Evolutionary conservation across 2,797 vertebrate species (phyloP), one percentile per base, ranked within the genome.

Genomic region (Smutsia gigantea): DNA sequence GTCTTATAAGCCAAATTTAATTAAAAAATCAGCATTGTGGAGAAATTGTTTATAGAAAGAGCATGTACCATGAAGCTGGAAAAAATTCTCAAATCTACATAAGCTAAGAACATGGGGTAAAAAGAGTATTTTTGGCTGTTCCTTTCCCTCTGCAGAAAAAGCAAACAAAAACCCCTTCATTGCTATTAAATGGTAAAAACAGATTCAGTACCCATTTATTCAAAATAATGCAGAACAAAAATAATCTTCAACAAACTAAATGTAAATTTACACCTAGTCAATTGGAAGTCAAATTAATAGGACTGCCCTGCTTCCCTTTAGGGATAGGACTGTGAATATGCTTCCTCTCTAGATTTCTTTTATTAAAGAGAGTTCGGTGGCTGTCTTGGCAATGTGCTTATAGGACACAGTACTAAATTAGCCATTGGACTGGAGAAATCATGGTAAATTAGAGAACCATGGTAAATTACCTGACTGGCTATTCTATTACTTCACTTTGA

Each of bases 261-360:
- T 81, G 78, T 68, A 86, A 90, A 75, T 82, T 51, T 51, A 93
- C 90, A 82, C 19, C 29, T 66, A 61, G 51, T 21, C 37, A 94
- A 91, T n/a, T 87, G 31, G 91, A 95, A 97, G 34, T 93, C 51
- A 93, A 93, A 94, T 84, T 87, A 91, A 87, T 94, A 94, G 84
- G 23, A 77, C 12, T 89, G 37, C n/a, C 82, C 10, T 82, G 11
- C 8, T 82, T 46, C 46, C 46, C 46, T 46, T 46, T 12, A 46
- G 46, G 46, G 46, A 46, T 46, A 46, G 46, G 46, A 46, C 46
- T 82, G 9, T 90, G 69, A 90, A 91, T 78, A 59, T 89, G 27
- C 4, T 68, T 64, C 7, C 6, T 14, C 68, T 86, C 86, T 23
- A 71, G 59, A 79, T 57, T 74, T 86, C 3, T 37, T 87, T 96